Percentiles rank a stretch among this genome's conserved stretches.
phyloP scores from a whole-genome alignment of 2,888 invertebrate species.

The Orthosia gothica region DNA sequence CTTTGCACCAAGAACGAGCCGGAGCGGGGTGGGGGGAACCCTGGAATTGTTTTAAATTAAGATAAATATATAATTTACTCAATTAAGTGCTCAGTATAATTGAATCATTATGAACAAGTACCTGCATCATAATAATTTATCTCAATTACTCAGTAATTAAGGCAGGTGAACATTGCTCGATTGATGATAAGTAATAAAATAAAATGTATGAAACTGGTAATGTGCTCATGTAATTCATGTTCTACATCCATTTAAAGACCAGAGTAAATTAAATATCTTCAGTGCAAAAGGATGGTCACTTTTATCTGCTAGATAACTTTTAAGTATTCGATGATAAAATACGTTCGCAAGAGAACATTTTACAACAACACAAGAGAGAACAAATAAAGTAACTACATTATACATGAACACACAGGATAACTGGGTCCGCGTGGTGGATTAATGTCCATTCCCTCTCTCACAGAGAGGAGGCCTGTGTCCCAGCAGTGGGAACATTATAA shows the following conservation, averaged over 20 bases:
- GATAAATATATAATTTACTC: no score
- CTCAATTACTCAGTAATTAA: background rate
- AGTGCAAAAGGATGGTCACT: background rate
- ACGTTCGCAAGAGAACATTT: background rate
- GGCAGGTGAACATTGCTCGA: background rate
- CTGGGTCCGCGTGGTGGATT: no score
- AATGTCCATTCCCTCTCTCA: no score
- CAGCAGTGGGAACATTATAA: no score
- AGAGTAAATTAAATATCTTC: background rate
- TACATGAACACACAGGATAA: conserved; percentile 4
- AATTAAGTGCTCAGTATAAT: background rate
- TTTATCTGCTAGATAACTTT: background rate
- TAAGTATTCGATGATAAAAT: background rate
- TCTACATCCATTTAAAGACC: background rate
- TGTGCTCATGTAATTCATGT: conserved; percentile 4
- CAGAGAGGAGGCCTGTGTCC: no score
- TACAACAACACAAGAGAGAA: no score
- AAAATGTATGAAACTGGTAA: no score
- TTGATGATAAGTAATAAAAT: background rate
- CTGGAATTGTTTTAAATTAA: background rate
- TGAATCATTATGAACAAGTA: background rate
- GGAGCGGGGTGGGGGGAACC: no score
- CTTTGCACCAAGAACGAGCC: no score
- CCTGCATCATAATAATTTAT: background rate
- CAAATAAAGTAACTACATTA: background rate